Evolutionary conservation across 2,888 invertebrate species (phyloP).

Genomic region (Sarcophaga carnaria): DNA sequence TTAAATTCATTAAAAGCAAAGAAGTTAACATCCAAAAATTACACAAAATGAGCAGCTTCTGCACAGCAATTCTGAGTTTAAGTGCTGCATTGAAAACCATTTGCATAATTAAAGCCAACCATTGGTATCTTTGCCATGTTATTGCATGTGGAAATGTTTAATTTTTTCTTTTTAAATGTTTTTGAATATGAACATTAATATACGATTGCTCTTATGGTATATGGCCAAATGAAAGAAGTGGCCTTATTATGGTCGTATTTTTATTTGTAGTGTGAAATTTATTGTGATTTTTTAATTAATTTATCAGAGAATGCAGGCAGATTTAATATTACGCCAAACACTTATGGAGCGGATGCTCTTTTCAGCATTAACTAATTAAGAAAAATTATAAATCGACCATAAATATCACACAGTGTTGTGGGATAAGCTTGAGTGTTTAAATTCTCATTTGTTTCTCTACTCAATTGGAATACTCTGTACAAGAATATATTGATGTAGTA

Average conservation of each 20-base stretch:
- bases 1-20: constrained; percentile 38
- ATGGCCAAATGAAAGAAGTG: background rate
- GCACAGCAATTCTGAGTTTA: constrained; percentile 50
- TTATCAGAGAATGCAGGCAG: too few relatives aligned
- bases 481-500: too few relatives aligned
- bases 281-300: constrained; percentile 16
- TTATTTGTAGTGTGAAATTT: constrained; percentile 8
- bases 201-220: background rate
- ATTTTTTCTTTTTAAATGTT: background rate
- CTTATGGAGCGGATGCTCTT: too few relatives aligned
- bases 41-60: constrained; percentile 34
- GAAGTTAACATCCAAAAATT: constrained; percentile 33
- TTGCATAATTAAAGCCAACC: constrained; percentile 60
- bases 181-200: background rate
- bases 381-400: too few relatives aligned
- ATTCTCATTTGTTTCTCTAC: too few relatives aligned
- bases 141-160: constrained; percentile 4
- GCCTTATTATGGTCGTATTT: constrained; percentile 26
- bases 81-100: constrained; percentile 49
- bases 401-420: too few relatives aligned
- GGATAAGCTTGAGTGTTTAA: too few relatives aligned
- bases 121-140: background rate
- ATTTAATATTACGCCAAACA: background rate
- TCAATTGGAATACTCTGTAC: too few relatives aligned
- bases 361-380: too few relatives aligned